A percentile compares a stretch with the other conserved stretches of the same genome.
Evolutionary conservation across 2,113 vertebrate genomes (phyloP).

Genomic region (Rutilus rutilus): DNA sequence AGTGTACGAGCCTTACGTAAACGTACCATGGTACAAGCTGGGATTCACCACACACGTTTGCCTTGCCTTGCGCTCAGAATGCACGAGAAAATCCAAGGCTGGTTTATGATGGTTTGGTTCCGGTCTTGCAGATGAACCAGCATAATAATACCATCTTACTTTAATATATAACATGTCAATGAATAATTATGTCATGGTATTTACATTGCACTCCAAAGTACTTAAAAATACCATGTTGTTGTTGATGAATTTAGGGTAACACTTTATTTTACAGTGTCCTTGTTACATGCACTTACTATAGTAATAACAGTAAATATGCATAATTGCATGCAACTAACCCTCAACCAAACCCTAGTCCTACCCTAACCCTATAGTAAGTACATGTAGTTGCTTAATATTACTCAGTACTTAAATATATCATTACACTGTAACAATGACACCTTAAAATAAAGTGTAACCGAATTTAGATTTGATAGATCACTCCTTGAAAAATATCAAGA

Average conservation of each 20-base stretch:
- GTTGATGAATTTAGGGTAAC: background rate
- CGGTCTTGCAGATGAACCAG: background rate
- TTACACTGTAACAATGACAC: no score
- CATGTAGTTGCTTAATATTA: no score
- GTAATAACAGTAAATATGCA: no score
- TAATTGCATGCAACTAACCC: no score
- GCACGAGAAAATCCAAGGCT: background rate
- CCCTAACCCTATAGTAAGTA: no score
- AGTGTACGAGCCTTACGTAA: slow-evolving; percentile 1
- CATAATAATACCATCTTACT: background rate
- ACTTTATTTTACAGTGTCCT: no score
- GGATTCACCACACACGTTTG: background rate
- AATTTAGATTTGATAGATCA: background rate
- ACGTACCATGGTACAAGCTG: background rate
- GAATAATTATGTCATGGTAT: background rate
- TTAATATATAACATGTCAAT: background rate
- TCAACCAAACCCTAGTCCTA: no score
- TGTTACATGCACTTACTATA: no score
- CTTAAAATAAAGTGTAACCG: no score
- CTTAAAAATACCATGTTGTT: background rate
- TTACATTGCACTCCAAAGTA: background rate
- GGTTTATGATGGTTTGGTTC: no score
- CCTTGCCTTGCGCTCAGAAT: background rate
- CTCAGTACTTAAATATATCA: no score
- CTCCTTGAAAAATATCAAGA: background rate